Evolutionary conservation across 2,113 vertebrate genomes (phyloP).

Genomic region (Polypterus bichir): DNA sequence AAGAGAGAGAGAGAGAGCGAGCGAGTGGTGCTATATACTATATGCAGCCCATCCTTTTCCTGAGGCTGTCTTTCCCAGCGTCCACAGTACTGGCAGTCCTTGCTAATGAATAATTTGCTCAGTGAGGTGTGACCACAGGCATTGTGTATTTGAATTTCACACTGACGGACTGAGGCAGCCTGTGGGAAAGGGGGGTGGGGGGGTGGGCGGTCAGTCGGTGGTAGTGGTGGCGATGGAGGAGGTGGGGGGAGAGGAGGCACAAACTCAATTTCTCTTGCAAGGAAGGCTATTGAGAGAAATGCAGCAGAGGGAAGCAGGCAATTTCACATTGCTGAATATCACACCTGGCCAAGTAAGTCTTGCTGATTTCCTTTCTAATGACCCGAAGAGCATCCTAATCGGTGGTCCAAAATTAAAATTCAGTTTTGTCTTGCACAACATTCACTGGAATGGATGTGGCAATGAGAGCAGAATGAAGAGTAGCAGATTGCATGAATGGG

Average conservation of each 20-base stretch:
- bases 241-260: slow-evolving; percentile 9
- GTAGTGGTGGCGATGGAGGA: slow-evolving; percentile 21
- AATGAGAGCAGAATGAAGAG: no score
- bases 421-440: no score
- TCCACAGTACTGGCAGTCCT: slow-evolving; percentile 17
- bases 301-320: slow-evolving; percentile 28
- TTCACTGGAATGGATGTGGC: no score
- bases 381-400: background rate
- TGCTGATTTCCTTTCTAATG: slow-evolving; percentile 2
- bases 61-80: slow-evolving; percentile 14
- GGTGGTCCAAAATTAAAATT: no score
- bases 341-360: slow-evolving; percentile 22
- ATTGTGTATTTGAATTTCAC: slow-evolving; percentile 38
- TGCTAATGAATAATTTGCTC: slow-evolving; percentile 45
- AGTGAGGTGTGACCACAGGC: slow-evolving; percentile 46
- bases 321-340: slow-evolving; percentile 23
- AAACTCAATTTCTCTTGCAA: slow-evolving; percentile 34
- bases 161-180: slow-evolving; percentile 32
- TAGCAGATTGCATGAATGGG: no score
- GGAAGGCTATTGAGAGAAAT: slow-evolving; percentile 24
- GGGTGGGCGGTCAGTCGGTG: slow-evolving; percentile 18
- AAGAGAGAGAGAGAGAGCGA: no score
- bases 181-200: slow-evolving; percentile 13
- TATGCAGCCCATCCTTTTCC: slow-evolving; percentile 3
- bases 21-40: background rate